These are phyloP conservation scores for Volucella zonaria DNA, from an alignment of 2,888 invertebrate genomes.

Conservation along the genomic window DNA sequence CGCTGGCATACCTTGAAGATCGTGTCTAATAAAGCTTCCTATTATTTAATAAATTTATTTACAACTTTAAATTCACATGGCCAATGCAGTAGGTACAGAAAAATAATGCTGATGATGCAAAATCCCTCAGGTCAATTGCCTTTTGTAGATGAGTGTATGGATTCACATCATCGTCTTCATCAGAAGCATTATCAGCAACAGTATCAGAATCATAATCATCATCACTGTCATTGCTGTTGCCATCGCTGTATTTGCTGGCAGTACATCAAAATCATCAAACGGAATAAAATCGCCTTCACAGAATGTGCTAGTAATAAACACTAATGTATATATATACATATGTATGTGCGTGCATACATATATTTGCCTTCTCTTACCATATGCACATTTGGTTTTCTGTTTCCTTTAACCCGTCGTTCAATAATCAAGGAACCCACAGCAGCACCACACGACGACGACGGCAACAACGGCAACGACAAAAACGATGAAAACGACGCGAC, in stretches of 20 bases:
- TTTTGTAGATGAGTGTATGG: constrained; percentile 40
- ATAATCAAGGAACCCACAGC: constrained; percentile 33
- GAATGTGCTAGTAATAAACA: too few relatives aligned
- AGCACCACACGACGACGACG: constrained; percentile 23
- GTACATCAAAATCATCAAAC: constrained; percentile 63
- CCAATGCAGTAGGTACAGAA: background rate
- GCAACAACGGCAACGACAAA: background rate
- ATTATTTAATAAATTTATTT: constrained; percentile 18
- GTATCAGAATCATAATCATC: constrained; percentile 24
- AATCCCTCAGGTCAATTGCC: constrained; percentile 67
- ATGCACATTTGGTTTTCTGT: constrained; percentile 22
- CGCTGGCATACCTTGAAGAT: background rate
- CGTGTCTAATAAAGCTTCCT: background rate
- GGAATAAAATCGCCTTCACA: constrained; percentile 48
- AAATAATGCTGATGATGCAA: constrained; percentile 46
- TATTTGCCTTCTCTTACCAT: constrained; percentile 8
- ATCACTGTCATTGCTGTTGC: constrained; percentile 1
- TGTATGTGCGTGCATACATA: constrained; percentile 10
- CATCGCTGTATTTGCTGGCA: constrained; percentile 9
- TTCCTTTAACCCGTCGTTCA: background rate
- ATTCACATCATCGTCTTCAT: constrained; percentile 38
- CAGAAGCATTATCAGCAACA: constrained; percentile 14
- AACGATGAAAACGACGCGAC: background rate
- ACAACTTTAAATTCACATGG: constrained; percentile 1
- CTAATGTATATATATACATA: background rate